Evolutionary conservation across 2,113 vertebrate species (phyloP), one percentile per base, ranked within the genome.

Genomic region (Acinonyx jubatus): DNA sequence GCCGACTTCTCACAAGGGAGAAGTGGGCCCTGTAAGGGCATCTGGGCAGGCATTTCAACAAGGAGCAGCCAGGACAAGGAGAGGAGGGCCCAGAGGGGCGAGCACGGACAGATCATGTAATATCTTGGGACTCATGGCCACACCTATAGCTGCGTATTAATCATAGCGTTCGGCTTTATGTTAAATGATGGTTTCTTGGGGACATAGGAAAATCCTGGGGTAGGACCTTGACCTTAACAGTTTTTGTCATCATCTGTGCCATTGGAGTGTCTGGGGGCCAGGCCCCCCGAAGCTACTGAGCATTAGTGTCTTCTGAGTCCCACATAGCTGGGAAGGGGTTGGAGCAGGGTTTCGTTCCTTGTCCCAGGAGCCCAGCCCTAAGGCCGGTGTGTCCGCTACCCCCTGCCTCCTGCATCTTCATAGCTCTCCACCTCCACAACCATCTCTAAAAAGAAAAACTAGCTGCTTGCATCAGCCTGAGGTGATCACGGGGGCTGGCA

Each of bases 231-330:
- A 55, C 66, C 55, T 89, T 14, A 45, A 31, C 4, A 13, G 0
- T 38, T 71, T 25, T 7, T 15, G 23, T 74, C 27, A 7, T 27
- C 23, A 0, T n/a, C 12, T 45, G 63, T 66, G 33, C 57, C n/a
- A 0, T 13, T 41, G 27, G 29, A 27, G 41, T 31, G 4, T 69
- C 38, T 48, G 0, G 15, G 5, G 1, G 57, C 23, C 36, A 6
- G 27, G 25, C 2, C 16, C 41, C 55, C 13, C 15, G 9, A 3
- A 2, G 10, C 7, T 13, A 8, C 76, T 65, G 19, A 21, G 38
- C 21, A 1, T 21, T 7, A 4, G 21, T 36, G 50, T 79, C 76
- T 55, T 80, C 38, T 13, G 63, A 29, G 57, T 61, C 80, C 38
- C 65, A 23, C 4, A 2, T 0, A 18, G 13, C 55, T 5, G 4